Evolutionary conservation across 1,140 invertebrate species (phyloP).

Genomic region (Tetragnatha versicolor): DNA sequence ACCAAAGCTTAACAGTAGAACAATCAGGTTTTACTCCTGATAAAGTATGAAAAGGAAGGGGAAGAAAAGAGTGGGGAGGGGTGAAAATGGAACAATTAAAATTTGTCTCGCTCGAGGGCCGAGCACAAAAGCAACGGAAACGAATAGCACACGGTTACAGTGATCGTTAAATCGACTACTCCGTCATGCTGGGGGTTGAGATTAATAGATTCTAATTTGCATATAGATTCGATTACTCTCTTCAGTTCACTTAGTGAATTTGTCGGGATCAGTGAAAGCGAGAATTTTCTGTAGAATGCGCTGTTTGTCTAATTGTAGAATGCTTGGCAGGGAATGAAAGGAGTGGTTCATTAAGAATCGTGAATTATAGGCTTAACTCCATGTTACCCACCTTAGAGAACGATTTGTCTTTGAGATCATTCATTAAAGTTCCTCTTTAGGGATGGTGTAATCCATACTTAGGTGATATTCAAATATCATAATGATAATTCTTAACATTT

Average conservation of each 20-base stretch:
- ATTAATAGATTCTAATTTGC: constrained; percentile 32
- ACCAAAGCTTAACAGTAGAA: background rate
- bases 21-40: background rate
- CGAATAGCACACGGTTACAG: background rate
- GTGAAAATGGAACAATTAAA: background rate
- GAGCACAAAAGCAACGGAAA: background rate
- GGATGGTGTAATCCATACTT: too few species aligned
- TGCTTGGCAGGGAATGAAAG: background rate
- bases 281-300: background rate
- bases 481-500: too few species aligned
- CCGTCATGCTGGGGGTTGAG: background rate
- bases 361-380: background rate
- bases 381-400: background rate
- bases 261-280: background rate
- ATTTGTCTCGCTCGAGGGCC: background rate
- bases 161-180: constrained; percentile 26
- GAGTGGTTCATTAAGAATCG: background rate
- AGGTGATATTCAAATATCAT: too few species aligned
- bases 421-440: too few species aligned
- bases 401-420: background rate
- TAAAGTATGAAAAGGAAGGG: background rate
- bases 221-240: constrained; percentile 28
- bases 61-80: background rate
- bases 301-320: background rate
- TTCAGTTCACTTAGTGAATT: background rate